Conservation (phyloP, 2,888 invertebrate genomes). For the Thera obeliscata region DNA sequence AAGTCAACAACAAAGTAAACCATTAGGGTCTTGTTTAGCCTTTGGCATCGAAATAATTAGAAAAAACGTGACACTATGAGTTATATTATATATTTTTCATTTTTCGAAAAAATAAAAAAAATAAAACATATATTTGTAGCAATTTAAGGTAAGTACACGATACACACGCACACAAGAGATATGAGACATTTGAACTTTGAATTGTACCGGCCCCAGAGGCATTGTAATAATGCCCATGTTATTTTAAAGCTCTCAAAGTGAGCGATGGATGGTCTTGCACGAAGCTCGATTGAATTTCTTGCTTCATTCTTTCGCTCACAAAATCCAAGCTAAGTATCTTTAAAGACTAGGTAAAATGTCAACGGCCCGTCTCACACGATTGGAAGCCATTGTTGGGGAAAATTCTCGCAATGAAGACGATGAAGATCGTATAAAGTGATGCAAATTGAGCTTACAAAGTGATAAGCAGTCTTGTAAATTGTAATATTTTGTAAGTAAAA, state of each 20-base stretch:
- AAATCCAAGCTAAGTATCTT: conserved; percentile 6
- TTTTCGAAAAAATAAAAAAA: too few species aligned
- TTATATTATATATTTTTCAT: too few species aligned
- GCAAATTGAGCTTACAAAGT: conserved; percentile 1
- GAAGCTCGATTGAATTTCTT: conserved; percentile 11
- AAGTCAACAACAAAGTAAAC: too few species aligned
- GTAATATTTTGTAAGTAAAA: not conserved
- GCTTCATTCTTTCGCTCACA: conserved; percentile 5
- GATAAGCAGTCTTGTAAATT: not conserved
- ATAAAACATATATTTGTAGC: too few species aligned
- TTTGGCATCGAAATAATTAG: too few species aligned
- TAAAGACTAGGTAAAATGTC: conserved; percentile 19
- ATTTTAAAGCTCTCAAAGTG: conserved; percentile 1
- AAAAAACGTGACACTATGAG: too few species aligned
- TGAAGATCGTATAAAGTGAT: conserved; percentile 12
- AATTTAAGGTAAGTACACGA: too few species aligned
- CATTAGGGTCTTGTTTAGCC: too few species aligned
- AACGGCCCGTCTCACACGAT: conserved; percentile 8
- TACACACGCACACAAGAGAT: too few species aligned
- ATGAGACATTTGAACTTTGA: too few species aligned
- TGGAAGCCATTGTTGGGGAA: conserved; percentile 18
- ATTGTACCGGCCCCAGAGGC: too few species aligned
- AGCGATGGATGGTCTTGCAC: conserved; percentile 4
- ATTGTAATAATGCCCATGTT: not conserved
- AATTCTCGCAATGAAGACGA: conserved; percentile 15